phyloP scores from a whole-genome alignment of 2,888 invertebrate species.

The Seira sanloemensis region DNA sequence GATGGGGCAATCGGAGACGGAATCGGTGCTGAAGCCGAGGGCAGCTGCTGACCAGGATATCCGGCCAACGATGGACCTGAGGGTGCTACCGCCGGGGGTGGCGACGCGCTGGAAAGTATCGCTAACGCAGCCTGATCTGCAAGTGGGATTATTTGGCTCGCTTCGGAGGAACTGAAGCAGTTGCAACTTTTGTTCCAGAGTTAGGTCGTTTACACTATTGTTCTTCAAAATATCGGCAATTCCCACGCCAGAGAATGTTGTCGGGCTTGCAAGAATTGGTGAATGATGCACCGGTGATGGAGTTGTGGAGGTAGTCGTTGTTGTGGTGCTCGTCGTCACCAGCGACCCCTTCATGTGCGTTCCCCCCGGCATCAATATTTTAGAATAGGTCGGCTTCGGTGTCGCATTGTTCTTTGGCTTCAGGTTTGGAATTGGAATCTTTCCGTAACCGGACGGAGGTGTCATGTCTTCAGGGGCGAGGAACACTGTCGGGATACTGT shows the following conservation, averaged over 20 bases:
- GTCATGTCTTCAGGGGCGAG: slow-evolving; percentile 72
- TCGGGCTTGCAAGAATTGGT: slow-evolving; percentile 4
- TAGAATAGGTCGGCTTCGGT: slow-evolving; percentile 69
- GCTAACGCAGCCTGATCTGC: slow-evolving; percentile 51
- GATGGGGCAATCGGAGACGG: background rate
- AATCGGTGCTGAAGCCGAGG: background rate
- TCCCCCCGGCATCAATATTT: slow-evolving; percentile 70
- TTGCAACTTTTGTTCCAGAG: slow-evolving; percentile 67
- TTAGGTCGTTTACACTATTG: slow-evolving; percentile 49
- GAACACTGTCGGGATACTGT: slow-evolving; percentile 70
- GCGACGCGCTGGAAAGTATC: slow-evolving; percentile 18
- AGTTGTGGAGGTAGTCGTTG: slow-evolving; percentile 27
- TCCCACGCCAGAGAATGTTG: background rate
- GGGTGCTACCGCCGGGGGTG: background rate
- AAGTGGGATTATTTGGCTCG: slow-evolving; percentile 46
- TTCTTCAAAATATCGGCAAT: slow-evolving; percentile 34
- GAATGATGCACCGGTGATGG: background rate
- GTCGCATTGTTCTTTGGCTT: slow-evolving; percentile 60
- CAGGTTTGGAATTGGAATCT: slow-evolving; percentile 72
- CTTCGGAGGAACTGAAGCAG: slow-evolving; percentile 66
- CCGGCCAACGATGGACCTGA: background rate
- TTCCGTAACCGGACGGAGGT: slow-evolving; percentile 70
- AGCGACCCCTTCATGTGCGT: slow-evolving; percentile 54
- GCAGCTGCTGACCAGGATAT: background rate
- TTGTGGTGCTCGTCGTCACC: slow-evolving; percentile 34